Conservation (phyloP, 2,888 invertebrate genomes). For the Protodeltote pygarga region DNA sequence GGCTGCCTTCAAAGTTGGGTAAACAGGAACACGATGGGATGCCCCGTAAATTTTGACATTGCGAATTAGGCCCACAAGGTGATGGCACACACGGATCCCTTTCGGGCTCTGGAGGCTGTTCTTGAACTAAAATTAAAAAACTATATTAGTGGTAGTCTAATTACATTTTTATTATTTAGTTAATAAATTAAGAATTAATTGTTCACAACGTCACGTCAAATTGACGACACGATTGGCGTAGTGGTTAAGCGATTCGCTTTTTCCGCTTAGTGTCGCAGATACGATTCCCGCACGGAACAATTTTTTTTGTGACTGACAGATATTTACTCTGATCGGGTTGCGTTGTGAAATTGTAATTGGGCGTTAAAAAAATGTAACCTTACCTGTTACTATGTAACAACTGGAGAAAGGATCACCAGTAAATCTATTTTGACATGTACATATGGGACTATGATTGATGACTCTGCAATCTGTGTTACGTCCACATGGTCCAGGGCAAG, state of each 20-base stretch:
- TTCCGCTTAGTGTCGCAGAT: no score
- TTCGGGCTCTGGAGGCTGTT: constrained; percentile 59
- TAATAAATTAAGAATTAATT: no score
- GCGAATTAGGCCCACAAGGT: constrained; percentile 89
- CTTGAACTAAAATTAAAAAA: constrained; percentile 61
- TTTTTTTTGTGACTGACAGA: neutral
- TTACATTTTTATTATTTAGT: no score
- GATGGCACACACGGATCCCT: constrained; percentile 89
- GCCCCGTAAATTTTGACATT: constrained; percentile 86
- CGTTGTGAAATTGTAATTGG: no score
- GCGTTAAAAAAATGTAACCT: neutral
- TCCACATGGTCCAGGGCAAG: constrained; percentile 91
- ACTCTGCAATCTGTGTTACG: constrained; percentile 90
- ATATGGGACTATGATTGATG: constrained; percentile 91
- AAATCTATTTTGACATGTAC: constrained; percentile 87
- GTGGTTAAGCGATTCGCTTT: no score
- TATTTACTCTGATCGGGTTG: no score
- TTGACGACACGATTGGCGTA: no score
- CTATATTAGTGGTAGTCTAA: constrained; percentile 1
- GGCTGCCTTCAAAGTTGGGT: constrained; percentile 88
- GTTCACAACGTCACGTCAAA: no score
- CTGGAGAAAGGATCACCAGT: constrained; percentile 90
- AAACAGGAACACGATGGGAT: constrained; percentile 88
- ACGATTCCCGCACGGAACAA: no score
- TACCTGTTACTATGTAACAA: constrained; percentile 85